phyloP scores from a whole-genome alignment of 2,888 invertebrate genomes.

The Belgica antarctica region DNA sequence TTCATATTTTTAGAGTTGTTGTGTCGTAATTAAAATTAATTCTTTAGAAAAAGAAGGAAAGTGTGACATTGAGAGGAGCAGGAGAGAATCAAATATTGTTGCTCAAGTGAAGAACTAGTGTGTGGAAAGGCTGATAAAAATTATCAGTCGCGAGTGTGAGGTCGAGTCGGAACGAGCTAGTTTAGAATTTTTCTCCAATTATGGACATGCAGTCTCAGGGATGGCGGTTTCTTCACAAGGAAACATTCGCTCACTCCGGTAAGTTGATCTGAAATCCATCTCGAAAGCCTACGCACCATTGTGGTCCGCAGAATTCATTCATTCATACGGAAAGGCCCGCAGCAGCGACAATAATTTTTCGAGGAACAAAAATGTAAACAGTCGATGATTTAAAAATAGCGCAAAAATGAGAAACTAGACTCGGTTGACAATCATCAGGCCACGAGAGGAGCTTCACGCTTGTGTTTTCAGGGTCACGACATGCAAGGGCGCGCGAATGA shows the following conservation, averaged over 20 bases:
- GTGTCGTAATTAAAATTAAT: background rate
- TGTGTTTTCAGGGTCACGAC: background rate
- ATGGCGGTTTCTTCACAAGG: slow-evolving; percentile 50
- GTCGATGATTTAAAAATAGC: slow-evolving; percentile 17
- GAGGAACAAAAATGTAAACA: slow-evolving; percentile 1
- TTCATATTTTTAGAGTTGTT: background rate
- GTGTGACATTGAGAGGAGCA: background rate
- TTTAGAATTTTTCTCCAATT: too few relatives aligned
- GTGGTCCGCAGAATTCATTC: background rate
- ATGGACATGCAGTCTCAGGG: slow-evolving; percentile 47
- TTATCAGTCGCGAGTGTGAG: background rate
- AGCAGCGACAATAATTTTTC: background rate
- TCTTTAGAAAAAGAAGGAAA: too few relatives aligned
- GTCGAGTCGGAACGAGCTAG: background rate
- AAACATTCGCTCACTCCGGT: slow-evolving; percentile 47
- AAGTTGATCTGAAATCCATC: background rate
- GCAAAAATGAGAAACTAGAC: background rate
- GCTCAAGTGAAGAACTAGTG: background rate
- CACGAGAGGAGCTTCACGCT: background rate
- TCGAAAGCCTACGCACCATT: background rate
- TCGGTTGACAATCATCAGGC: background rate
- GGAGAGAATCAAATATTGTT: background rate
- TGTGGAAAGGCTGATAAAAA: background rate
- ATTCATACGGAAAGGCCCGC: background rate
- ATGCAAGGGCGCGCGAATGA: background rate